Base-by-base conservation (phyloP, 2,888 invertebrate species). In the Barypeithes pellucidus region DNA sequence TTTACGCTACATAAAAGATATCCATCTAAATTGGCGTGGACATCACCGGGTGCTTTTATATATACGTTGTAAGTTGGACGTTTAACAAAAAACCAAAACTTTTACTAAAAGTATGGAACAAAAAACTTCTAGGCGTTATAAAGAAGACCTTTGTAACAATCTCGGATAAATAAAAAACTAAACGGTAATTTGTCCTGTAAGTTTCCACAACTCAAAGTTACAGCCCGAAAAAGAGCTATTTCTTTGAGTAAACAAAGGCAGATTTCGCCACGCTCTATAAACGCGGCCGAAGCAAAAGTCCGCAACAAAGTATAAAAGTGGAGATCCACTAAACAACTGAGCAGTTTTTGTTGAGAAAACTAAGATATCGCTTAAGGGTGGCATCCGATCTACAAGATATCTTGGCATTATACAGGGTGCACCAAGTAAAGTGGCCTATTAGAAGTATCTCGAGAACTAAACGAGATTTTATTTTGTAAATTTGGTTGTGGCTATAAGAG, bases 231-330 rank as follows among this genome's bases (percentile, higher is more conserved):
- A 63, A 20, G 50, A 33, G 29, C 24, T 45, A 61, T 63, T 16
- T 50, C 43, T 14, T 29, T 29, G 12, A 16, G 45, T 24, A 61
- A 45, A 43, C 63, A 50, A 63, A 50, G 50, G 18, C 47, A 63
- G 50, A 50, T 63, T 63, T 63, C 63, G 47, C 12, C 24, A 50
- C 29, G 63, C 47, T 63, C 50, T 63, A 63, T 63, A 63, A 63
- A 63, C 47, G 9, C n/a, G n/a, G n/a, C 36, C 33, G 14, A 63
- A 47, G 50, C 45, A 33, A 65, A 33, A 24, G 41, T 16, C 54
- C 41, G 52, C 39, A 66, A 66, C 54, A 67, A 67, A 59, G 33
- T 67, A 29, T 33, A 43, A 67, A 67, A 41, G 57, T 45, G 12
- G 59, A 45, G 43, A 67, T 59, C 59, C 47, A 45, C 43, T 67